These are phyloP conservation scores for Thinocorus orbignyianus DNA, from an alignment of 2,113 vertebrate genomes.

Conservation along the genomic window DNA sequence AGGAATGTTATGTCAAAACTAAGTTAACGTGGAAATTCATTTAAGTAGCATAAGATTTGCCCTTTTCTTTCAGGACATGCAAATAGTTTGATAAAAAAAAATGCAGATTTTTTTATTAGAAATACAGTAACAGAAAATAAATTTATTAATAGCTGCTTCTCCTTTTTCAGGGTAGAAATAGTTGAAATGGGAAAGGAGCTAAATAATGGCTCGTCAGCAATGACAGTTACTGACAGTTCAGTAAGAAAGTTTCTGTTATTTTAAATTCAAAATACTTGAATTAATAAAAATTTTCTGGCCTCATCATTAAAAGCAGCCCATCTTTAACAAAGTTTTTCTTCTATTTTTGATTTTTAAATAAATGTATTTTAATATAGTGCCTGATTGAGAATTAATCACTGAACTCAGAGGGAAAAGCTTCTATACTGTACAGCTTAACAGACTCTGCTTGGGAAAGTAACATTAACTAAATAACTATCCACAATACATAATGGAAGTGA, in stretches of 20 bases:
- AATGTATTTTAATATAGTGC: neutral
- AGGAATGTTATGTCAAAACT: neutral
- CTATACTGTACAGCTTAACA: neutral
- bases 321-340: neutral
- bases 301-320: neutral
- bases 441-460: neutral
- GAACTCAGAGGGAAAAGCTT: neutral
- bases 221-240: neutral
- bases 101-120: neutral
- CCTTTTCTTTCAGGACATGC: neutral
- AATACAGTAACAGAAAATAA: neutral
- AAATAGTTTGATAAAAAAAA: neutral
- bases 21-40: neutral
- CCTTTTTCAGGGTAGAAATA: conserved; percentile 4
- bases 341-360: neutral
- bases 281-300: neutral
- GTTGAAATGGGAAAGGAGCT: neutral
- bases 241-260: neutral
- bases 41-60: neutral
- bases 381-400: neutral
- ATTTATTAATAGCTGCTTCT: neutral
- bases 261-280: neutral
- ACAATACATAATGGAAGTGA: neutral
- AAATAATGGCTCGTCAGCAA: neutral
- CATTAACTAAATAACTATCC: neutral